Evolutionary conservation across 2,797 vertebrate genomes (phyloP).

Genomic region (Sylvilagus floridanus): DNA sequence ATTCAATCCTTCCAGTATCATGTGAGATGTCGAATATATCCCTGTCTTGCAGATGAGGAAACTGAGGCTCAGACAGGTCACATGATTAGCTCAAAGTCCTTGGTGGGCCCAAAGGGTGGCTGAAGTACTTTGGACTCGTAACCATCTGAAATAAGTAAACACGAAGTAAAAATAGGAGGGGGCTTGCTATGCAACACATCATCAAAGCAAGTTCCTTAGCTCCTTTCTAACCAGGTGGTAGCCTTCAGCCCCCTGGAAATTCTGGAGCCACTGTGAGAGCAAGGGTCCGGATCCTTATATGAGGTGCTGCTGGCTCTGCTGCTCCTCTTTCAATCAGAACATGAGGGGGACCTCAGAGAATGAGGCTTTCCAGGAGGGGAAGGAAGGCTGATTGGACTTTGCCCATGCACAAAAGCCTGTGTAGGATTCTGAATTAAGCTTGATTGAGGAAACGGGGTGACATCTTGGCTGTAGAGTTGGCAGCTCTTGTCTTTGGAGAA

Average conservation of each 20-base stretch:
- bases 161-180: constrained; percentile 25
- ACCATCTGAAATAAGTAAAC: constrained; percentile 19
- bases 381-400: constrained; percentile 49
- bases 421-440: constrained; percentile 72
- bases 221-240: constrained; percentile 20
- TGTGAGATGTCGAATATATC: constrained; percentile 1
- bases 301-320: constrained; percentile 15
- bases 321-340: constrained; percentile 32
- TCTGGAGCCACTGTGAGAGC: constrained; percentile 26
- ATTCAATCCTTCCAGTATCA: background rate
- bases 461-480: constrained; percentile 58
- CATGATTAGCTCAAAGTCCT: background rate
- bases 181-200: background rate
- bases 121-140: background rate
- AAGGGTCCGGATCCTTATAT: constrained; percentile 25
- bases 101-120: background rate
- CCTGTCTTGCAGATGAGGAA: constrained; percentile 10
- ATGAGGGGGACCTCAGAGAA: constrained; percentile 53
- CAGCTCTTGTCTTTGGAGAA: constrained; percentile 71
- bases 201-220: background rate
- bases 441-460: constrained; percentile 69
- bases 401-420: constrained; percentile 55
- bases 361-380: background rate
- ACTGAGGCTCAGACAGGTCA: constrained; percentile 17
- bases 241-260: constrained; percentile 25